Percentiles rank a stretch among this genome's conserved stretches.
Conservation (phyloP, 2,888 invertebrate genomes). For the Troilus luridus region DNA sequence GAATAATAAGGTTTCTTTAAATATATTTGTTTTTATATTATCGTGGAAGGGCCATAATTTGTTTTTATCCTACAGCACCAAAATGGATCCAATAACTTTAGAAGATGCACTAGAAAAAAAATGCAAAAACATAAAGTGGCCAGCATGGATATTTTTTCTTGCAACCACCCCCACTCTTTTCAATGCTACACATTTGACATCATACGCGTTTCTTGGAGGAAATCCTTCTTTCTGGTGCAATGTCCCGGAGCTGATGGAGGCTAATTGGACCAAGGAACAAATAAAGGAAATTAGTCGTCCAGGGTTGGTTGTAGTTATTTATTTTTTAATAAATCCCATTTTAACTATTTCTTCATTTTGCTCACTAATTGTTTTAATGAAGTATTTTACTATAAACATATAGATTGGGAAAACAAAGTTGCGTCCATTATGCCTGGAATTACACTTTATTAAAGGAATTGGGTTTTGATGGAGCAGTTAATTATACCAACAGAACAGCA, state of each 20-base stretch:
- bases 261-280: constrained; percentile 71
- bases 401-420: constrained; percentile 67
- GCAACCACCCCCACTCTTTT: constrained; percentile 60
- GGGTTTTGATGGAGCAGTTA: constrained; percentile 69
- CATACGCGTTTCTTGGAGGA: constrained; percentile 73
- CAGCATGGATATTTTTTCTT: constrained; percentile 59
- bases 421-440: constrained; percentile 71
- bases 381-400: background rate
- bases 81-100: constrained; percentile 55
- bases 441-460: constrained; percentile 70
- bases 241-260: constrained; percentile 69
- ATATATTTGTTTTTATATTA: no score
- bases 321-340: background rate
- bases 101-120: constrained; percentile 58
- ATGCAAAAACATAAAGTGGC: constrained; percentile 60
- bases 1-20: no score
- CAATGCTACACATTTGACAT: constrained; percentile 70
- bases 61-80: no score
- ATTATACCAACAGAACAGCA: constrained; percentile 67
- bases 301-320: constrained; percentile 63
- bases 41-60: no score
- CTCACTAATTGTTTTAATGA: background rate
- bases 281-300: constrained; percentile 69
- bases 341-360: no score
- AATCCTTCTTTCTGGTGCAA: constrained; percentile 71